Conservation (phyloP, 2,888 invertebrate species). For the Macaria liturata region DNA sequence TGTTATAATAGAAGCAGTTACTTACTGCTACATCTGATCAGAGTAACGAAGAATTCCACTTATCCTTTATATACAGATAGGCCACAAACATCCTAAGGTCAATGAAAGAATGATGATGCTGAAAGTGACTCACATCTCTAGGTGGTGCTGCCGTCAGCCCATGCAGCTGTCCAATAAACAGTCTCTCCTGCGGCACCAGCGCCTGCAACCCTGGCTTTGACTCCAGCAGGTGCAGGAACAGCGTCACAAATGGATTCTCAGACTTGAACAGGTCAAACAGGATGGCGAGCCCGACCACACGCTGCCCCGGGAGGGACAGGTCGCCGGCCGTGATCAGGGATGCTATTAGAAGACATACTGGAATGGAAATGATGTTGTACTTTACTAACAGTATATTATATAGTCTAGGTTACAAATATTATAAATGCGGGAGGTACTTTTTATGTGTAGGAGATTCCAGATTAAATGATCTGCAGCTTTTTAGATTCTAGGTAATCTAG, state of each 20-base stretch:
- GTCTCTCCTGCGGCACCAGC: constrained; percentile 84
- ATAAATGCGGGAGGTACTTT: no score
- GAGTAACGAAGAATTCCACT: no score
- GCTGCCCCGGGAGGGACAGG: constrained; percentile 71
- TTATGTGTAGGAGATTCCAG: no score
- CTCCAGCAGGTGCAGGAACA: constrained; percentile 71
- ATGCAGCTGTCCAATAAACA: constrained; percentile 88
- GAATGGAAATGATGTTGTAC: constrained; percentile 6
- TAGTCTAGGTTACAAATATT: no score
- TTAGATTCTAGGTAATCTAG: no score
- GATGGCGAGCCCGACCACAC: constrained; percentile 71
- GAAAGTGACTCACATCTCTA: constrained; percentile 85
- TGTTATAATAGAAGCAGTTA: no score
- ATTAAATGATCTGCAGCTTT: no score
- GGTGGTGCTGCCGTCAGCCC: constrained; percentile 86
- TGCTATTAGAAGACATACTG: constrained; percentile 75
- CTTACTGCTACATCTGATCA: no score
- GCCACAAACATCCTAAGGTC: no score
- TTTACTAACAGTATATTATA: no score
- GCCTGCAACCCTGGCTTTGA: constrained; percentile 67
- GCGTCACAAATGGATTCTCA: constrained; percentile 71
- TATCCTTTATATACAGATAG: no score
- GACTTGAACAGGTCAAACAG: constrained; percentile 71
- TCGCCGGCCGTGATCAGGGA: constrained; percentile 75
- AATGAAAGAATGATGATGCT: no score